These are phyloP conservation scores for Epirrhoe alternata DNA, from an alignment of 2,888 invertebrate genomes.

Conservation along the genomic window DNA sequence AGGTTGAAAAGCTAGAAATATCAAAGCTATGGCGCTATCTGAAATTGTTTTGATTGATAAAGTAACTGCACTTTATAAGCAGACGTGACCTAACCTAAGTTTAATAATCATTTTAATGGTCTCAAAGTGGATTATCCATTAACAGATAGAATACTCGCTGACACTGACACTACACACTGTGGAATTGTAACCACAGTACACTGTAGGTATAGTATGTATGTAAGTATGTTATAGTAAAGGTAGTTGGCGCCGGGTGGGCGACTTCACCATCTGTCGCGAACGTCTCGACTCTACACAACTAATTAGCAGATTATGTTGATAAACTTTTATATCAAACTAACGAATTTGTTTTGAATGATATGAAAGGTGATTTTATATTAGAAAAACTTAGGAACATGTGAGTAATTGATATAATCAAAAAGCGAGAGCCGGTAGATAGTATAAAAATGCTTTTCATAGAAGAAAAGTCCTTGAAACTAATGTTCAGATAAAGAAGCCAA, in stretches of 20 bases:
- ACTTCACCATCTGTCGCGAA: conserved; percentile 70
- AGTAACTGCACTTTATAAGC: conserved; percentile 15
- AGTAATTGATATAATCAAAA: background rate
- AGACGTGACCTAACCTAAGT: conserved; percentile 14
- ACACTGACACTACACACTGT: conserved; percentile 46
- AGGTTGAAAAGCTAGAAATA: background rate
- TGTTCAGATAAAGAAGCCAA: background rate
- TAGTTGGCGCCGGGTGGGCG: conserved; percentile 71
- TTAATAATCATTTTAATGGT: conserved; percentile 27
- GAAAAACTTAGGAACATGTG: conserved; percentile 1
- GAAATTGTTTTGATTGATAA: conserved; percentile 14
- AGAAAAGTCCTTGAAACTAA: background rate
- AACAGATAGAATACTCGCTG: conserved; percentile 43
- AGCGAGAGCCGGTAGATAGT: background rate
- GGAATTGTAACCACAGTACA: conserved; percentile 25
- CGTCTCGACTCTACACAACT: conserved; percentile 49
- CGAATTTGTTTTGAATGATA: conserved; percentile 10
- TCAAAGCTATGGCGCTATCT: conserved; percentile 8
- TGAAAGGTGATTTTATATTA: conserved; percentile 10
- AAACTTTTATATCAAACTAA: conserved; percentile 22
- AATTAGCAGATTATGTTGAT: conserved; percentile 1
- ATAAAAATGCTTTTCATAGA: background rate
- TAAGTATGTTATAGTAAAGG: conserved; percentile 39
- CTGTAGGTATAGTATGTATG: too few species aligned
- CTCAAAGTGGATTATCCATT: conserved; percentile 30